phyloP scores from a whole-genome alignment of 2,888 invertebrate genomes.

The Conops quadrifasciatus region DNA sequence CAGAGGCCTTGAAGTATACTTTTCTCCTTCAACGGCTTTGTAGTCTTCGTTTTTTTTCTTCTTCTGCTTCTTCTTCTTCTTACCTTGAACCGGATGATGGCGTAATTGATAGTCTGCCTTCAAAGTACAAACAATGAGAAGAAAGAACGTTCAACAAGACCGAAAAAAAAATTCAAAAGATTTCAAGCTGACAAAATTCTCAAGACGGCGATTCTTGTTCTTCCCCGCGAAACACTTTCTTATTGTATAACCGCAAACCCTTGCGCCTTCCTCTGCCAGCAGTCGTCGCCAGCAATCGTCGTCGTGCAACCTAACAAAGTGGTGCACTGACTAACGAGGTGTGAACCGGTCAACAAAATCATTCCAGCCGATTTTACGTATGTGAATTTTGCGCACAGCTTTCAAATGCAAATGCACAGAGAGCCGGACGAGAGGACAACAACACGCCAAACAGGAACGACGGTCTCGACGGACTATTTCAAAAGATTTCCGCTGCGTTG shows the following conservation, averaged over 20 bases:
- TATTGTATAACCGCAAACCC: not conserved
- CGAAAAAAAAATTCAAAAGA: not conserved
- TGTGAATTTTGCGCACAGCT: conserved; percentile 16
- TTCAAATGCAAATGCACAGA: not conserved
- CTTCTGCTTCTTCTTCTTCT: not conserved
- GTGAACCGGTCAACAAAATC: conserved; percentile 31
- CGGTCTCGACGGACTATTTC: not conserved
- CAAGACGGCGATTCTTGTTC: not conserved
- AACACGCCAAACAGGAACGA: not conserved
- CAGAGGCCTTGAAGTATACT: conserved; percentile 2
- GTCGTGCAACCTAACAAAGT: conserved; percentile 2
- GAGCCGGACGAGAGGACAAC: not conserved
- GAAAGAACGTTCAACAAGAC: not conserved
- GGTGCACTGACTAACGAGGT: conserved; percentile 23
- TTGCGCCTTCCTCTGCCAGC: not conserved
- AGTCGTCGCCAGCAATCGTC: not conserved
- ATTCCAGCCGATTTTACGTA: not conserved
- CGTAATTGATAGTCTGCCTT: conserved; percentile 28
- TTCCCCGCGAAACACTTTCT: not conserved
- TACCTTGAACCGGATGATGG: conserved; percentile 15
- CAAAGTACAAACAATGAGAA: not conserved
- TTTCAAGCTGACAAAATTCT: not conserved
- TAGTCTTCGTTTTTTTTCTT: not conserved
- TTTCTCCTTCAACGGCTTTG: not conserved
- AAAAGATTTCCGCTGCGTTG: not conserved